These are phyloP conservation scores for Drosophila demipolita DNA, from an alignment of 2,888 invertebrate genomes.

Conservation along the genomic window DNA sequence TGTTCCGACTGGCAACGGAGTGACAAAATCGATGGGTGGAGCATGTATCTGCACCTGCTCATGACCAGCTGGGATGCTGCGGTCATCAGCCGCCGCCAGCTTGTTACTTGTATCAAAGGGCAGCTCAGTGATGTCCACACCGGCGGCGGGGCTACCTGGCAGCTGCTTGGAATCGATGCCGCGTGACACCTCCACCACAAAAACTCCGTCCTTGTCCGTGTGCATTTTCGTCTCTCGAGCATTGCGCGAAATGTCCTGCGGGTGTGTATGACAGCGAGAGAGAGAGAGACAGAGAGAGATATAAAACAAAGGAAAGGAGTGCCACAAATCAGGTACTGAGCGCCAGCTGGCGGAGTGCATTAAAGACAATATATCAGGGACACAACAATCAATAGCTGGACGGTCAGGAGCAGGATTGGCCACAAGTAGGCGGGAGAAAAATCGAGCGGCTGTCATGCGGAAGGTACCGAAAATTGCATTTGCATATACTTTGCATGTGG, in stretches of 20 bases:
- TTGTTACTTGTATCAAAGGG: conserved; percentile 79
- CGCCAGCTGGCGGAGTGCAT: conserved; percentile 10
- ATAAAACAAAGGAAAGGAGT: conserved; percentile 1
- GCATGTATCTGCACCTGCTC: conserved; percentile 85
- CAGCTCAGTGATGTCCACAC: conserved; percentile 74
- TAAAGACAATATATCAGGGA: conserved; percentile 21
- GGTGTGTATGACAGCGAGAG: not conserved
- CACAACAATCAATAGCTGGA: conserved; percentile 19
- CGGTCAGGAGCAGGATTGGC: not conserved
- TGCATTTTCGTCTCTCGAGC: conserved; percentile 91
- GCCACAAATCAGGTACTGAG: conserved; percentile 20
- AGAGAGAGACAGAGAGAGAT: not conserved
- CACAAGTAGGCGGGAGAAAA: conserved; percentile 49
- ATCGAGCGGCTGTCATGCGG: conserved; percentile 67
- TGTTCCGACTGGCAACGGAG: conserved; percentile 36
- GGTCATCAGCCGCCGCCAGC: conserved; percentile 67
- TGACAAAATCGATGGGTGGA: conserved; percentile 73
- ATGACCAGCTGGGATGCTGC: conserved; percentile 66
- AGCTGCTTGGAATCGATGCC: conserved; percentile 85
- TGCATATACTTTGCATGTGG: conserved; percentile 64
- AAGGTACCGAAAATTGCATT: conserved; percentile 79
- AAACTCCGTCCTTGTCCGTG: conserved; percentile 89
- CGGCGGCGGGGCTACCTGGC: conserved; percentile 73
- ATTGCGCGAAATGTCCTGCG: conserved; percentile 89
- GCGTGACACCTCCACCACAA: conserved; percentile 89